phyloP scores from a whole-genome alignment of 2,888 invertebrate species.

The Mechanitis mazaeus region DNA sequence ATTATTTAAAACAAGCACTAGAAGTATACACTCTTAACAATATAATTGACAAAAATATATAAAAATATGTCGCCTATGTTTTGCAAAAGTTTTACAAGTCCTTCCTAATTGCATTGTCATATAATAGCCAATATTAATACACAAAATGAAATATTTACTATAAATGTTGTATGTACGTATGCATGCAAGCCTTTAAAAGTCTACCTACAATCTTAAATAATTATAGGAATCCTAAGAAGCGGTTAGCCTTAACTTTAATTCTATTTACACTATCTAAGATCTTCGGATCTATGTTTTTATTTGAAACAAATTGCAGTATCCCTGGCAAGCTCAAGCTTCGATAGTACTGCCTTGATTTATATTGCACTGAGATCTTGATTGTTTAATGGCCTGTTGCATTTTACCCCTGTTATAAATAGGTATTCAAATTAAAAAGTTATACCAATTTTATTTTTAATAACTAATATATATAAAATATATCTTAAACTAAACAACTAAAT shows the following conservation, averaged over 20 bases:
- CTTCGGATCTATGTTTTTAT: slow-evolving; percentile 66
- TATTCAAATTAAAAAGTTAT: too few relatives aligned
- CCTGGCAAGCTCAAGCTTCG: slow-evolving; percentile 57
- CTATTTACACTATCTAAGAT: slow-evolving; percentile 45
- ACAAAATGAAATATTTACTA: too few relatives aligned
- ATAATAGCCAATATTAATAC: too few relatives aligned
- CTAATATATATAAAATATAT: too few relatives aligned
- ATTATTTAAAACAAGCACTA: too few relatives aligned
- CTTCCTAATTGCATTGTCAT: too few relatives aligned
- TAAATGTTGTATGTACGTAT: slow-evolving; percentile 1
- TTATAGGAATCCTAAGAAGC: not conserved
- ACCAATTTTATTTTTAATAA: too few relatives aligned
- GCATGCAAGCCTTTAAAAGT: slow-evolving; percentile 18
- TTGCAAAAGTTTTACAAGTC: too few relatives aligned
- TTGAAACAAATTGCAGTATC: slow-evolving; percentile 56
- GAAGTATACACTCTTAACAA: too few relatives aligned
- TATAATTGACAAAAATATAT: too few relatives aligned
- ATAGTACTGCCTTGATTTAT: slow-evolving; percentile 67
- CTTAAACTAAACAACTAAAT: too few relatives aligned
- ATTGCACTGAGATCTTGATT: slow-evolving; percentile 38
- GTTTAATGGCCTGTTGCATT: slow-evolving; percentile 1
- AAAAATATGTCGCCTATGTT: too few relatives aligned
- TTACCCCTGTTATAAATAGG: not conserved
- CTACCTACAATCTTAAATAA: not conserved
- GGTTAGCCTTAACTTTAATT: slow-evolving; percentile 14